These are phyloP conservation scores for Coleophora flavipennella DNA, from an alignment of 2,888 invertebrate genomes.

Conservation along the genomic window DNA sequence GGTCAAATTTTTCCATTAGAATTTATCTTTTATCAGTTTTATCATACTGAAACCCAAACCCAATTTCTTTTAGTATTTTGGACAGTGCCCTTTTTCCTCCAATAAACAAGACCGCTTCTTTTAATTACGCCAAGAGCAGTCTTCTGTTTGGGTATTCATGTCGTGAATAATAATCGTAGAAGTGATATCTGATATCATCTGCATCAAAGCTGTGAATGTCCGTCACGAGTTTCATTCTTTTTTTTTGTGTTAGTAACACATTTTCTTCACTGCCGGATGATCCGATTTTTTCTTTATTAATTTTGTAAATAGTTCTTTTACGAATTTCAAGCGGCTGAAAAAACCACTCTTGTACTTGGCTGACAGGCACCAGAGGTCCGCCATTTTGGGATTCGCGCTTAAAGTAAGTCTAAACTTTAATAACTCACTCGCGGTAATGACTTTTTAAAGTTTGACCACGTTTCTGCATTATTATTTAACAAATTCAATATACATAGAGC, in stretches of 20 bases:
- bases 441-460: conserved; percentile 13
- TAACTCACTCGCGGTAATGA: conserved; percentile 9
- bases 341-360: conserved; percentile 10
- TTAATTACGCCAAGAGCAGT: conserved; percentile 4
- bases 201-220: conserved; percentile 8
- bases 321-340: conserved; percentile 10
- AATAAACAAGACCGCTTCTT: conserved; percentile 5
- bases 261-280: conserved; percentile 8
- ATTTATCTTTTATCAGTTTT: conserved; percentile 2
- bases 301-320: conserved; percentile 7
- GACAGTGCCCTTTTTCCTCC: conserved; percentile 5
- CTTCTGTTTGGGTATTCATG: conserved; percentile 5
- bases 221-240: not conserved
- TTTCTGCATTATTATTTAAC: conserved; percentile 12
- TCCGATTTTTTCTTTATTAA: too few species aligned
- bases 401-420: conserved; percentile 12
- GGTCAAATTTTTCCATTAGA: not conserved
- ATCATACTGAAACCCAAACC: not conserved
- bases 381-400: conserved; percentile 12
- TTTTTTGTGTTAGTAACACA: conserved; percentile 8
- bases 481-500: too few species aligned
- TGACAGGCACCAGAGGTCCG: conserved; percentile 12
- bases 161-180: too few species aligned
- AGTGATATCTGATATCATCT: conserved; percentile 9
- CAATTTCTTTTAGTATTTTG: conserved; percentile 1